These are phyloP conservation scores for Trachymyrmex cornetzi DNA, from an alignment of 1,140 invertebrate species.

Conservation along the genomic window DNA sequence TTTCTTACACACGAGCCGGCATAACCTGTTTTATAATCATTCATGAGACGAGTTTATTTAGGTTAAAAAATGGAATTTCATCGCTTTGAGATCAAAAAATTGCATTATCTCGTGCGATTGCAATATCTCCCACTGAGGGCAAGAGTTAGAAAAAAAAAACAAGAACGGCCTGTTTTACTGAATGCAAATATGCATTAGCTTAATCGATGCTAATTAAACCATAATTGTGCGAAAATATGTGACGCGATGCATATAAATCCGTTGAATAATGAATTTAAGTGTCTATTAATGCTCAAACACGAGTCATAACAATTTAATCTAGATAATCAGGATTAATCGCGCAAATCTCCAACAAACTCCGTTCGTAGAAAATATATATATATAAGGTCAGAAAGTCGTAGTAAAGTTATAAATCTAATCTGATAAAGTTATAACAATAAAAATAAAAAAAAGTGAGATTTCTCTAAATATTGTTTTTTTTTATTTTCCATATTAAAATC, in stretches of 20 bases:
- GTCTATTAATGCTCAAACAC: slow-evolving; percentile 19
- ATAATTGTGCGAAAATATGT: slow-evolving; percentile 34
- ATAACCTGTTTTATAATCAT: slow-evolving; percentile 86
- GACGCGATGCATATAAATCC: slow-evolving; percentile 12
- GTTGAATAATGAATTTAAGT: slow-evolving; percentile 31
- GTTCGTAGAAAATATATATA: background rate
- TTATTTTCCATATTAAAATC: background rate
- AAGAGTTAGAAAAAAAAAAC: background rate
- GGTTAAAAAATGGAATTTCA: background rate
- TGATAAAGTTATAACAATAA: slow-evolving; percentile 3
- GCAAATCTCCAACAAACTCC: background rate
- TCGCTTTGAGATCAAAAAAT: background rate
- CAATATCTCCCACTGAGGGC: background rate
- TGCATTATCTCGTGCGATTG: background rate
- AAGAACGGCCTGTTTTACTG: slow-evolving; percentile 7
- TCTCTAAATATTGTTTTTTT: background rate
- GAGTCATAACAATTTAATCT: slow-evolving; percentile 34
- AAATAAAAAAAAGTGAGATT: background rate
- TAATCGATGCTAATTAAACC: background rate
- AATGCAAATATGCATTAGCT: slow-evolving; percentile 4
- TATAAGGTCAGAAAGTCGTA: background rate
- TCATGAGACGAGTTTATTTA: slow-evolving; percentile 71
- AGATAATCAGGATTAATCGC: slow-evolving; percentile 25
- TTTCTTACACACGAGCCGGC: slow-evolving; percentile 97
- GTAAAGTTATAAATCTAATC: background rate